phyloP scores from a whole-genome alignment of 2,888 invertebrate genomes.

The Lycia hirtaria region DNA sequence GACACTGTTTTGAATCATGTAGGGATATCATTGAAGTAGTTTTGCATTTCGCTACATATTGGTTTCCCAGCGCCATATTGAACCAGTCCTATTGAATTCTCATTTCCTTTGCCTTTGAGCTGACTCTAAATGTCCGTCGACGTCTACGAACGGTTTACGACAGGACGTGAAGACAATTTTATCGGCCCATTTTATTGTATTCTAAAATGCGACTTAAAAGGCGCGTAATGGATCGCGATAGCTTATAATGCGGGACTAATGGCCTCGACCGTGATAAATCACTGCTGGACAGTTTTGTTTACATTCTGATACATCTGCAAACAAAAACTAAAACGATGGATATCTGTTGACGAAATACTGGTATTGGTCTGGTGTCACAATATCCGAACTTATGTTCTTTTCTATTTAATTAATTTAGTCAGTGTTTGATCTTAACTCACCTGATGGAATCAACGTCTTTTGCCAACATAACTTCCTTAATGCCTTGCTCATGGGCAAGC shows the following conservation, averaged over 20 bases:
- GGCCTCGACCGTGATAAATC: conserved; percentile 34
- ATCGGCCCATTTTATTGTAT: conserved; percentile 34
- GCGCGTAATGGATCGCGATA: conserved; percentile 29
- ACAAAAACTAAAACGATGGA: conserved; percentile 5
- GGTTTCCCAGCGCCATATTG: too few species aligned
- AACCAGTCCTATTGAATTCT: conserved; percentile 3
- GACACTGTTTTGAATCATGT: too few species aligned
- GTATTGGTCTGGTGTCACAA: too few species aligned
- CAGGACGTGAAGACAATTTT: conserved; percentile 34
- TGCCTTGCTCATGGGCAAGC: too few species aligned
- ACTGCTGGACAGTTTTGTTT: conserved; percentile 34
- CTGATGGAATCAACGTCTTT: too few species aligned
- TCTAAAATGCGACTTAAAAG: conserved; percentile 32
- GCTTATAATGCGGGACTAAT: conserved; percentile 30
- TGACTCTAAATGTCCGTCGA: conserved; percentile 9
- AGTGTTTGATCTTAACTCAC: too few species aligned
- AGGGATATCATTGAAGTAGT: too few species aligned
- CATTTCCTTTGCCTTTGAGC: neutral
- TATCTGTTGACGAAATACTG: too few species aligned
- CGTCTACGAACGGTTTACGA: conserved; percentile 34
- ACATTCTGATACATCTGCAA: conserved; percentile 24
- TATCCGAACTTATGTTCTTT: too few species aligned
- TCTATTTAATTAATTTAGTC: too few species aligned
- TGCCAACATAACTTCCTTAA: too few species aligned
- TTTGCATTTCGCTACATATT: too few species aligned